Conservation (phyloP, 2,888 invertebrate species). For the Ariolimax columbianus region DNA sequence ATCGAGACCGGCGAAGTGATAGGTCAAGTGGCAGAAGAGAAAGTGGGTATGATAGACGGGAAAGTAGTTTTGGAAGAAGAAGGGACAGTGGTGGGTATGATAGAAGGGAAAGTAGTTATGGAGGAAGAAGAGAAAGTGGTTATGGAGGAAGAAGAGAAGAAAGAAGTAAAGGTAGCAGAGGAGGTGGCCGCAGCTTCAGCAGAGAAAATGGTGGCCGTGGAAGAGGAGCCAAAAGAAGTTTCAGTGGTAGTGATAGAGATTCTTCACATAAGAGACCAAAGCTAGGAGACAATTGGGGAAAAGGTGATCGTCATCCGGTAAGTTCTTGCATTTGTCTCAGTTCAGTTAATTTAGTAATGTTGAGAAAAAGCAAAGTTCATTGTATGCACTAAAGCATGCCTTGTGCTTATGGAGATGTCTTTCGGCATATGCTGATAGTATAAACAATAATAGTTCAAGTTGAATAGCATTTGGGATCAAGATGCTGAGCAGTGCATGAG, state of each 20-base stretch:
- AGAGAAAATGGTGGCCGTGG: constrained; percentile 4
- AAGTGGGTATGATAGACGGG: not conserved
- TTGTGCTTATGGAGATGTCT: too few species aligned
- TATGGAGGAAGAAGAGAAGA: not conserved
- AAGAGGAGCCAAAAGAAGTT: constrained; percentile 19
- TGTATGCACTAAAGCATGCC: too few species aligned
- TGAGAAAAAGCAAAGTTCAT: too few species aligned
- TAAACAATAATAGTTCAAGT: too few species aligned
- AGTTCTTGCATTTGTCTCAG: not conserved
- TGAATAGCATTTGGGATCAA: too few species aligned
- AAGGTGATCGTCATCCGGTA: constrained; percentile 50
- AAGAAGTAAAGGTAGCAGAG: not conserved
- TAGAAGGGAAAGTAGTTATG: not conserved
- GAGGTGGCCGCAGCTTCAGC: constrained; percentile 15
- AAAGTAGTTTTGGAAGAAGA: constrained; percentile 11
- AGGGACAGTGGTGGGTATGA: not conserved
- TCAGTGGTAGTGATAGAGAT: constrained; percentile 6
- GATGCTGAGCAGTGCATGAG: too few species aligned
- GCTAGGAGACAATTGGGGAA: constrained; percentile 44
- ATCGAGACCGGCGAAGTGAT: not conserved
- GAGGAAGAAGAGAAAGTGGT: not conserved
- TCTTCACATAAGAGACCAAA: not conserved
- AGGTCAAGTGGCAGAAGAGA: not conserved
- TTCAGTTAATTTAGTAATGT: too few species aligned
- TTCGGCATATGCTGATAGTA: too few species aligned